Base-by-base conservation (phyloP, 1,140 invertebrate species). In the Gerris buenoi region DNA sequence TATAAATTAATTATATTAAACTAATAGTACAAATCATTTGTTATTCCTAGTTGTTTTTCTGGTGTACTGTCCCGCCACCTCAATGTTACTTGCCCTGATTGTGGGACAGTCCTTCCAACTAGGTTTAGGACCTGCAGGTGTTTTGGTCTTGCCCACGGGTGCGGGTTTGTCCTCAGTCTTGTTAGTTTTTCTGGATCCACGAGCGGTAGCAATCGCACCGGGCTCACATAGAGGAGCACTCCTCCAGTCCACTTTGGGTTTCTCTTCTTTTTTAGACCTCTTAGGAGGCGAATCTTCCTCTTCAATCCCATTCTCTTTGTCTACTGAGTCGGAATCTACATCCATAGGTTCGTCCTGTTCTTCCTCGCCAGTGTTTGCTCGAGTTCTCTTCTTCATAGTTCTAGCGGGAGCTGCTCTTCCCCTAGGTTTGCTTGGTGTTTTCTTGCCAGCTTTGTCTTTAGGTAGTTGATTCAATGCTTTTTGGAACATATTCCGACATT, bases 401-500 rank as follows among this genome's bases (percentile, higher is more conserved):
- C 23, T 60, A 25, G 15, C 15, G 23, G 58, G 23, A 56, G 46
- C 46, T 22, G 10, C 23, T 5, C 23, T 60, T 13, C 58, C 58
- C 23, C 5, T 60, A 22, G 15, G 10, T 60, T 60, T 25, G 23
- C 5, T 22, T 5, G 58, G 15, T 60, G 15, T 60, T 56, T 56
- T 56, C n/a, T n/a, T 56, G 23, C 10, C 58, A 22, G 22, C 15
- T 60, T 15, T 22, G 15, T 60, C 23, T 13, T 25, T 22, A 22
- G 23, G 15, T 22, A 25, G 23, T 5, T 25, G 10, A 25, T 22
- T 60, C 23, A 25, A 60, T 15, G 23, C 86, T 61, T 77, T 76
- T 46, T 78, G 74, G 65, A 92, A 86, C 15, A 89, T 76, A 59
- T 81, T 79, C 61, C 82, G 80, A 68, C 87, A 86, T 69, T 84